Evolutionary conservation across 2,888 invertebrate genomes (phyloP).

Genomic region (Nomada goodeniana): DNA sequence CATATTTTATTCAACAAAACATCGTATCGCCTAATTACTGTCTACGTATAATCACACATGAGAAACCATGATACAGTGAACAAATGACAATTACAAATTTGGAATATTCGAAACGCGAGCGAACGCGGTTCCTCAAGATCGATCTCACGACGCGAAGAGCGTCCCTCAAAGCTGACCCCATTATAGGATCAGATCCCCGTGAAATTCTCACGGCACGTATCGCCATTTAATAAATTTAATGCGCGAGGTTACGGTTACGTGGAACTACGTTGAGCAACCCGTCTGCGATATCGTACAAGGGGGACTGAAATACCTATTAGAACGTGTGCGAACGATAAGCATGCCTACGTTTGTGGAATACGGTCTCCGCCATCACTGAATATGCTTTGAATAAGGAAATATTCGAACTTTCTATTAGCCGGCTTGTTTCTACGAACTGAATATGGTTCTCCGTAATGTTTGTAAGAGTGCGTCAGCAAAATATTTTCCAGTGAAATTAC

Average conservation of each 20-base stretch:
- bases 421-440: not conserved
- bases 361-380: not conserved
- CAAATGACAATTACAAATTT: no score
- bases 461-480: no score
- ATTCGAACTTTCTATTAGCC: slow-evolving; percentile 40
- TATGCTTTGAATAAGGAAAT: slow-evolving; percentile 20
- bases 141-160: slow-evolving; percentile 9
- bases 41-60: no score
- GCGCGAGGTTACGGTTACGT: slow-evolving; percentile 17
- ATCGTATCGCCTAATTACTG: no score
- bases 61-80: no score
- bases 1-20: no score
- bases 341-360: slow-evolving; percentile 21
- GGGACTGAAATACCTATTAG: slow-evolving; percentile 44
- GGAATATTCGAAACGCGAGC: no score
- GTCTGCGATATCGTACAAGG: slow-evolving; percentile 59
- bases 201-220: slow-evolving; percentile 40
- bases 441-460: no score
- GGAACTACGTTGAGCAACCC: slow-evolving; percentile 19
- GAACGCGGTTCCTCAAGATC: not conserved
- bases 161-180: slow-evolving; percentile 12
- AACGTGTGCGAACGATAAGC: slow-evolving; percentile 48
- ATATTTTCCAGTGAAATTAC: no score
- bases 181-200: slow-evolving; percentile 18
- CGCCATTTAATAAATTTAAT: slow-evolving; percentile 47